Base-by-base conservation (phyloP, 2,888 invertebrate species). In the Hedya salicella region DNA sequence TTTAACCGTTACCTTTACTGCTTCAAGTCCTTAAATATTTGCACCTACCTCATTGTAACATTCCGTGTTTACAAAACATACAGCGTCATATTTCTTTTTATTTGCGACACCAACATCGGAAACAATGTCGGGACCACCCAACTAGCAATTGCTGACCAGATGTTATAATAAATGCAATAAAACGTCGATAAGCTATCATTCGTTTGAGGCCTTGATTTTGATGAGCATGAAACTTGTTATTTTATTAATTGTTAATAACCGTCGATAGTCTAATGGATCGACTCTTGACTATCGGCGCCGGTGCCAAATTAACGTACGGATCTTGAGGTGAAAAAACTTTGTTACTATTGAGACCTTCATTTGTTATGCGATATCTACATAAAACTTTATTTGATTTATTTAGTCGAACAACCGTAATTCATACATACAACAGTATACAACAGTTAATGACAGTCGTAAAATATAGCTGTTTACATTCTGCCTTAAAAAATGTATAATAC, bases 51-150 rank as follows among this genome's bases (percentile, higher is more conserved):
- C 70, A 71, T 71, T 74, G 83, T 81, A 81, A 79, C 77, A 78
- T 73, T 69, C 74, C 73, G 73, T 82, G 80, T 88, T 87, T 86
- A 81, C 77, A 77, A 86, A 87, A 84, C 82, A 78, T 69, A 62
- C 64, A 66, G 48, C 53, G 66, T 66, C 42, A 54, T 53, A 66
- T 66, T 66, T 48, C 66, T 78, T 75, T 77, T 76, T 74, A 73
- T 75, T 73, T 71, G 76, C 78, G 76, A 80, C 75, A 78, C 70
- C 70, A 61, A 64, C 72, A 73, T 68, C 68, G 70, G 68, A 73
- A 76, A 77, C 77, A 68, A 66, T 60, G 69, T 67, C 62, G 62
- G 67, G 77, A 75, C 78, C 79, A 80, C 79, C 79, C 80, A 80
- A 73, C 73, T 66, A 68, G 78, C 70, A 71, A 71, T 74, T 75